A percentile compares a stretch with the other conserved stretches of the same genome.
phyloP scores from a whole-genome alignment of 1,140 invertebrate genomes.

The Galendromus occidentalis region DNA sequence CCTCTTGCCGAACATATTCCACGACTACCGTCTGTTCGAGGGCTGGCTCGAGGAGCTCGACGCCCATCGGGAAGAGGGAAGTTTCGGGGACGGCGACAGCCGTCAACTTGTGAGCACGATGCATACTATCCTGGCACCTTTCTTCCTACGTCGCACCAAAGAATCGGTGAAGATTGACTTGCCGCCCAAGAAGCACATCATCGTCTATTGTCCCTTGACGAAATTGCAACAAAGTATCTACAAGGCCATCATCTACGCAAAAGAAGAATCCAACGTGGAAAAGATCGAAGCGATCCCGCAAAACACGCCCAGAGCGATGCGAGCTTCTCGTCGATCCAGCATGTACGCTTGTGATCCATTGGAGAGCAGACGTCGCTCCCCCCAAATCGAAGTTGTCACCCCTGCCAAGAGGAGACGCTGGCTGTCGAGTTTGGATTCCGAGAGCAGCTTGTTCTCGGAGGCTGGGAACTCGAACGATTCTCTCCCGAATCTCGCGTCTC shows the following conservation, averaged over 20 bases:
- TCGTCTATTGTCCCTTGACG: constrained; percentile 43
- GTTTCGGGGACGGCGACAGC: background rate
- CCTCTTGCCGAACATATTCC: constrained; percentile 90
- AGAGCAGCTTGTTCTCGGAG: too few relatives aligned
- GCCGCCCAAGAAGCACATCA: constrained; percentile 41
- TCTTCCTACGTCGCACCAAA: constrained; percentile 45
- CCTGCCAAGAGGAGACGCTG: too few relatives aligned
- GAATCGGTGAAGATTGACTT: constrained; percentile 40
- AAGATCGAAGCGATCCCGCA: background rate
- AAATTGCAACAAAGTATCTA: constrained; percentile 41
- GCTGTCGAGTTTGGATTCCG: too few relatives aligned
- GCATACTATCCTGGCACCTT: constrained; percentile 38
- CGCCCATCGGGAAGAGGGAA: background rate
- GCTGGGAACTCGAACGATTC: too few relatives aligned
- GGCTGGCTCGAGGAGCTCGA: background rate
- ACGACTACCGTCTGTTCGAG: constrained; percentile 51
- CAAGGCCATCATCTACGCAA: constrained; percentile 17
- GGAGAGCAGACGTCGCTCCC: too few relatives aligned
- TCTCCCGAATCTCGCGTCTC: too few relatives aligned
- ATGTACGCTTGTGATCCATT: too few relatives aligned
- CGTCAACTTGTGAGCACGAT: background rate
- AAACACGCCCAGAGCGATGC: background rate
- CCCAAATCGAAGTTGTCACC: too few relatives aligned
- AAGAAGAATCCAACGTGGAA: background rate
- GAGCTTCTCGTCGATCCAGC: too few relatives aligned